These are phyloP conservation scores for Dyspetes luteomarginatus DNA, from an alignment of 2,888 invertebrate genomes.

Conservation along the genomic window DNA sequence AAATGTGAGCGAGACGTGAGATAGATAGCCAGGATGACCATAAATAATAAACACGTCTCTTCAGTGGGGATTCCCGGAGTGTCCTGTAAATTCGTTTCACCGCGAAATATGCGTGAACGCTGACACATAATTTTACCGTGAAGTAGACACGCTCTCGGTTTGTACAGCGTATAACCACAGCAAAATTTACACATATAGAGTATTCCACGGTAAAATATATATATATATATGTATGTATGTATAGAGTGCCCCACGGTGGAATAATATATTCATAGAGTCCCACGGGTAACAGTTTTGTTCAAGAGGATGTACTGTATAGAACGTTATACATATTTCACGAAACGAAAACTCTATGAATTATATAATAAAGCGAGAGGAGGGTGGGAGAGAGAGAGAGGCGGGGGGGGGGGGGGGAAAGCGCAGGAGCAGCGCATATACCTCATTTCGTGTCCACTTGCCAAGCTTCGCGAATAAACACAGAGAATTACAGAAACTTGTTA, in stretches of 20 bases:
- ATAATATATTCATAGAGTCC: too few relatives aligned
- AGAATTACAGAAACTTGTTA: constrained; percentile 19
- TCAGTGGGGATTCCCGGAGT: background rate
- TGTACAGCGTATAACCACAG: background rate
- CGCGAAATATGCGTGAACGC: background rate
- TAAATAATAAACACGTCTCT: constrained; percentile 2
- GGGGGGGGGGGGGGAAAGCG: constrained; percentile 10
- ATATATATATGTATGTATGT: too few relatives aligned
- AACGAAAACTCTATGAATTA: constrained; percentile 33
- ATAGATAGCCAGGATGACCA: background rate
- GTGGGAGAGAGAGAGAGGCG: background rate
- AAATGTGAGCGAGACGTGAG: background rate
- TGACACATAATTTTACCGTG: constrained; percentile 25
- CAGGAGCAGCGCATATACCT: constrained; percentile 47
- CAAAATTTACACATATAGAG: background rate
- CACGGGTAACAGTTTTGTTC: constrained; percentile 10
- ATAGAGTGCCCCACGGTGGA: too few relatives aligned
- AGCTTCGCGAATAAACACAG: constrained; percentile 21
- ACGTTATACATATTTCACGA: constrained; percentile 18
- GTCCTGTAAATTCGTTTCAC: background rate
- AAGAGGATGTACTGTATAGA: background rate
- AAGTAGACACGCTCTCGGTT: constrained; percentile 6
- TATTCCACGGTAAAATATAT: too few relatives aligned
- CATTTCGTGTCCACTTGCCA: constrained; percentile 24
- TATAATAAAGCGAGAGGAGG: constrained; percentile 27